Evolutionary conservation across 2,888 invertebrate species (phyloP).

Genomic region (Ophioninae sp.): DNA sequence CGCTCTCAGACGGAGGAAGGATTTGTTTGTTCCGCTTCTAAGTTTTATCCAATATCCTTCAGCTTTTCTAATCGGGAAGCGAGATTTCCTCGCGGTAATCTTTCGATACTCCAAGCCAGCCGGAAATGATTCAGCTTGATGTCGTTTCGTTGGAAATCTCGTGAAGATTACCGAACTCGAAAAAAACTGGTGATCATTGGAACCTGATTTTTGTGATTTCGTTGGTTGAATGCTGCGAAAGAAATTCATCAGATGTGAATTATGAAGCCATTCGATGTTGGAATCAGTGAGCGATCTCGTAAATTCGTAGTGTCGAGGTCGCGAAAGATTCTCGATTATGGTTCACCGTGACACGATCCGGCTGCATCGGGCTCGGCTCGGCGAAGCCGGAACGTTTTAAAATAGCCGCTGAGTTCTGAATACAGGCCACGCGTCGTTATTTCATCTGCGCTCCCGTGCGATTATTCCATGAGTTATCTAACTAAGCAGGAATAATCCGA

Average conservation of each 20-base stretch:
- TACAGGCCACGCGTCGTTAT: slow-evolving; percentile 69
- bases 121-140: slow-evolving; percentile 12
- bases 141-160: slow-evolving; percentile 1
- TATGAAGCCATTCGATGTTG: background rate
- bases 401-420: slow-evolving; percentile 68
- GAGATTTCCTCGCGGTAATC: slow-evolving; percentile 43
- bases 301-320: background rate
- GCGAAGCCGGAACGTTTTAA: slow-evolving; percentile 60
- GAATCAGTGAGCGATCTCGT: background rate
- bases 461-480: slow-evolving; percentile 11
- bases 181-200: background rate
- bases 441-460: slow-evolving; percentile 41
- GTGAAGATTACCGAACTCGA: background rate
- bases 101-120: slow-evolving; percentile 20
- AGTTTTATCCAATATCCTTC: slow-evolving; percentile 15
- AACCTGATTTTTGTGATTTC: background rate
- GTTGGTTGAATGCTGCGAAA: background rate
- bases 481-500: no score
- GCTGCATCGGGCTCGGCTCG: slow-evolving; percentile 15
- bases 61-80: background rate
- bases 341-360: slow-evolving; percentile 18
- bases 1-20: slow-evolving; percentile 3
- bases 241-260: background rate
- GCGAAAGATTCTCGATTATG: background rate
- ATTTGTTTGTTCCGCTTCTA: slow-evolving; percentile 13